Base-by-base conservation (phyloP, 1,140 invertebrate genomes). In the Bombus vancouverensis region DNA sequence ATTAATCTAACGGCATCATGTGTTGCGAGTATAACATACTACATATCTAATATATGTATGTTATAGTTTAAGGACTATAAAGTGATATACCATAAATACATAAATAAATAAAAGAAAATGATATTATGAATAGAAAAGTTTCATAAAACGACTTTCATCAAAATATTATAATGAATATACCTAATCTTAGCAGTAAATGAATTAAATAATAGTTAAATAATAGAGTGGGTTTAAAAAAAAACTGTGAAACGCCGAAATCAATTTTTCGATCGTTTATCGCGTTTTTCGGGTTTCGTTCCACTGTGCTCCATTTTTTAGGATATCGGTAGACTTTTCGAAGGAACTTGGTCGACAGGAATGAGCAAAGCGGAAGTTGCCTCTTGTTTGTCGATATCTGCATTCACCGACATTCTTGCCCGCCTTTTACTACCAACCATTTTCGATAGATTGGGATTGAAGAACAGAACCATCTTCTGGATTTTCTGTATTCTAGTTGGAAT, bases 391-490 rank as follows among this genome's bases (percentile, higher is more conserved):
- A 96, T 97, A 82, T 97, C 97, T 34, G 97, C 97, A 25, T 96
- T 97, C 39, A 96, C 96, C 37, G 97, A 97, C 91, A 97, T 97
- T 76, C 93, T 97, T 28, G 97, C 97, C 3, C 95, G 97, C 75
- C 94, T 97, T 79, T 95, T 97, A 28, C 91, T 98, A 83, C 97
- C 97, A 8, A 97, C 97, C 9, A 96, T 98, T 73, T 97, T 97
- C 88, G 97, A 97, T 91, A 95, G 96, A 71, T 94, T 96, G 47
- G 95, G 96, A 44, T 96, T 97, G 75, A 96, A 96, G 57, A 97
- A 97, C 93, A 96, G 97, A 88, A 96, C 96, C 82, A 95, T 97
- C 32, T 97, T 97, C 87, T 96, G 97, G 92, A 90, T 97, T 25
- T 96, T 96, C 34, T 96, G 96, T 22, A 95, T 97, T 83, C 96